Evolutionary conservation across 2,888 invertebrate genomes (phyloP).

Genomic region (Caenorhabditis plicata): DNA sequence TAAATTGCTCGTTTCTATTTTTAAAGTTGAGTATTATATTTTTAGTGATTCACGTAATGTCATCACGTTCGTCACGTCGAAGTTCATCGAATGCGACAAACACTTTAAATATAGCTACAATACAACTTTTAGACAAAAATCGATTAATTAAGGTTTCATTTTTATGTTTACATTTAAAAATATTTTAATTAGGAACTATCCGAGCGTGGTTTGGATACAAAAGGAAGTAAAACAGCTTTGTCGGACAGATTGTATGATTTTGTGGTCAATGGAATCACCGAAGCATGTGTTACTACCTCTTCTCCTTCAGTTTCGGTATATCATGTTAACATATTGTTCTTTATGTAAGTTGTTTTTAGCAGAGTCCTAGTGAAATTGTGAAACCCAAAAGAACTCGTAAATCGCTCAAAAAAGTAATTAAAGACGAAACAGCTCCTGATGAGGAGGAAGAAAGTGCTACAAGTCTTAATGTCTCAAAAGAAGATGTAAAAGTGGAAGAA

Average conservation of each 20-base stretch:
- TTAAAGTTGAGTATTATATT: too few relatives aligned
- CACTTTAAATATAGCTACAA: slow-evolving; percentile 34
- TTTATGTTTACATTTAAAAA: background rate
- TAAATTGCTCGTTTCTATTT: too few relatives aligned
- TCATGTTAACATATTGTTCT: too few relatives aligned
- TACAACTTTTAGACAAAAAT: slow-evolving; percentile 20
- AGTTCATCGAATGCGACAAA: slow-evolving; percentile 10
- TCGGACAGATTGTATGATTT: slow-evolving; percentile 32
- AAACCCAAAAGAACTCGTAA: too few relatives aligned
- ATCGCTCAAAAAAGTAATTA: too few relatives aligned
- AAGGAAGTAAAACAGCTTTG: slow-evolving; percentile 23
- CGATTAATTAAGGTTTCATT: slow-evolving; percentile 4
- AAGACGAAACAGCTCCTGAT: too few relatives aligned
- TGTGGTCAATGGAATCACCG: slow-evolving; percentile 7
- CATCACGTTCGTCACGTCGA: slow-evolving; percentile 18
- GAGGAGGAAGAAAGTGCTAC: too few relatives aligned
- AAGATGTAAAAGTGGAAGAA: too few relatives aligned
- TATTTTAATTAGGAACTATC: slow-evolving; percentile 29
- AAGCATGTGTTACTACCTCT: background rate
- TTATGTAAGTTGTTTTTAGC: too few relatives aligned
- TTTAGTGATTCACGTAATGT: slow-evolving; percentile 5
- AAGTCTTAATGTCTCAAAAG: too few relatives aligned
- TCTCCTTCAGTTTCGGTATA: slow-evolving; percentile 1
- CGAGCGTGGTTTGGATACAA: slow-evolving; percentile 24
- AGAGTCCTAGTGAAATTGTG: too few relatives aligned